phyloP scores from a whole-genome alignment of 2,797 vertebrate species.

The Rhinatrema bivittatum region DNA sequence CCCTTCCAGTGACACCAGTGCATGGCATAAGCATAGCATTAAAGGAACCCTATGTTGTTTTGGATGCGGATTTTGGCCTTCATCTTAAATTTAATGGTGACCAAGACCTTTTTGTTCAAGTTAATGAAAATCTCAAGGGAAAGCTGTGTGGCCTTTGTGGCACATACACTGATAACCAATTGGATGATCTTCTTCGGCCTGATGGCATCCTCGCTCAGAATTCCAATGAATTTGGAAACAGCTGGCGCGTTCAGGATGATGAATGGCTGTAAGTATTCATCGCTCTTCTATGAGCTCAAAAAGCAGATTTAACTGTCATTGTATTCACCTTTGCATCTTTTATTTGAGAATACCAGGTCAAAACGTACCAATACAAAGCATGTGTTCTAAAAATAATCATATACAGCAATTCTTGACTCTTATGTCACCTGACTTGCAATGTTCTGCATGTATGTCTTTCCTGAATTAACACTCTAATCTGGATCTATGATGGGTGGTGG shows the following conservation, averaged over 20 bases:
- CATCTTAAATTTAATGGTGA: conserved; percentile 58
- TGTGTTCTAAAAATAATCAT: no score
- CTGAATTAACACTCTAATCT: no score
- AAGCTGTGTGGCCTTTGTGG: conserved; percentile 72
- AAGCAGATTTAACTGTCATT: no score
- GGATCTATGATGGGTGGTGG: no score
- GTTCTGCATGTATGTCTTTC: no score
- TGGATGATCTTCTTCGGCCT: conserved; percentile 66
- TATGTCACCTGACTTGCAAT: no score
- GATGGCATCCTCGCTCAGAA: conserved; percentile 41
- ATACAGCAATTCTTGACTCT: no score
- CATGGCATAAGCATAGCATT: conserved; percentile 27
- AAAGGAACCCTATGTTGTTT: conserved; percentile 29
- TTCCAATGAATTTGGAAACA: conserved; percentile 63
- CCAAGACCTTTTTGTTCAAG: conserved; percentile 64
- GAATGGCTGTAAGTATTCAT: conserved; percentile 54
- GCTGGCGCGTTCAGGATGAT: conserved; percentile 55
- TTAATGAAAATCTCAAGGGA: conserved; percentile 63
- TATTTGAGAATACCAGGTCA: no score
- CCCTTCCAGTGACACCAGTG: conserved; percentile 55
- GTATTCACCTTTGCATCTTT: conserved; percentile 45
- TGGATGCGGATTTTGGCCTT: conserved; percentile 64
- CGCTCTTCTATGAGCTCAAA: no score
- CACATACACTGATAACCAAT: conserved; percentile 59
- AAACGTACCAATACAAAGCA: no score